Base-by-base conservation (phyloP, 2,113 vertebrate genomes). In the Pomatostomus ruficeps region DNA sequence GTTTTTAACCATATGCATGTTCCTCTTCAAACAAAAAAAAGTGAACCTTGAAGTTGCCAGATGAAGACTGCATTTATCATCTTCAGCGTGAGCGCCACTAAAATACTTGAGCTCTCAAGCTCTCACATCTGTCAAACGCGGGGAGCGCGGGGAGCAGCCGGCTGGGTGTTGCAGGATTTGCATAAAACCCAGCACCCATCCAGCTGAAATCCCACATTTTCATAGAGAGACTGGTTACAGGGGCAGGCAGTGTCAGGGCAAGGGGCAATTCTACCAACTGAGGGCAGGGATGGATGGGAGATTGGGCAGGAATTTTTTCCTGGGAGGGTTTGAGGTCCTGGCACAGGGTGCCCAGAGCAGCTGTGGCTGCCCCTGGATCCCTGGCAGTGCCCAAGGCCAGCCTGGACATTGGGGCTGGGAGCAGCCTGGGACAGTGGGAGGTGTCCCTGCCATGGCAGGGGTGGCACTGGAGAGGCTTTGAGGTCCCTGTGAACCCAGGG, bases 21-120 rank as follows among this genome's bases (percentile, higher is more conserved):
- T 76, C 74, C 80, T n/a, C 65, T 73, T 73, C 48, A 80, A 86
- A 81, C 76, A 33, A 58, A 96, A 86, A 89, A 86, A 74, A 15
- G 38, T 14, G 33, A 96, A 48, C 93, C 93, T 95, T 89, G 85
- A 85, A 96, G 92, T 82, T 62, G 45, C 97, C 95, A 85, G 94
- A 77, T 97, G 97, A 97, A 95, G 97, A 94, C 91, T 97, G 88
- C 96, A 98, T 98, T 97, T 95, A 96, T 97, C 75, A 91, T 85
- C 65, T 80, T 91, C 96, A 95, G 95, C 90, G 79, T 9, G 54
- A 96, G 90, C 4, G 2, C 33, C 40, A 82, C 92, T 96, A 43
- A 96, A 96, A 90, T 31, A 73, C 88, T 95, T 74, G 29, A 63
- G 90, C 83, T 94, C 91, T 92, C 25, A 45, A 94, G 95, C 94